phyloP scores from a whole-genome alignment of 2,113 vertebrate genomes.

The Leiothrix lutea region DNA sequence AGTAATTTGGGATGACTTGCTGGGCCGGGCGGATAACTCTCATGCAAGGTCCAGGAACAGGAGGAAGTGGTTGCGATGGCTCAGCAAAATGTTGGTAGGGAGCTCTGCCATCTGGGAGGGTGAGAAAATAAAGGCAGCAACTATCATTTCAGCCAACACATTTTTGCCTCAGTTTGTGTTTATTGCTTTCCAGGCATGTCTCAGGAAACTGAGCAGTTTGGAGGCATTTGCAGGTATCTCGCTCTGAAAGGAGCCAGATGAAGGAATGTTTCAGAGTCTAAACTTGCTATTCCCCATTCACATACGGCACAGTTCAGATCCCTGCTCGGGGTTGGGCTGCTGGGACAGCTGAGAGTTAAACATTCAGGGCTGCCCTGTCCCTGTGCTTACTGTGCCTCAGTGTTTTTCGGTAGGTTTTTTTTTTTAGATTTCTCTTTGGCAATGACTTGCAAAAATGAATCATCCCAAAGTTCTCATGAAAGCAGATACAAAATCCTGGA shows the following conservation, averaged over 20 bases:
- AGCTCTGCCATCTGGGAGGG: constrained; percentile 50
- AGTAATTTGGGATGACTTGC: constrained; percentile 58
- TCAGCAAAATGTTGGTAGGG: constrained; percentile 25
- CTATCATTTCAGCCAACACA: neutral
- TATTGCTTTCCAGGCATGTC: neutral
- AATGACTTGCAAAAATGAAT: constrained; percentile 37
- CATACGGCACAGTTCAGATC: fast-evolving
- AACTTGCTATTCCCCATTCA: neutral
- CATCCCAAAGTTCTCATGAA: constrained; percentile 34
- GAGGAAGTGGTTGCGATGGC: constrained; percentile 5
- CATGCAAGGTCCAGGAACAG: constrained; percentile 24
- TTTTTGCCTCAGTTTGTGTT: neutral
- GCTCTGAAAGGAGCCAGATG: neutral
- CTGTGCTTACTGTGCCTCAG: neutral
- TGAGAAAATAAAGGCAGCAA: constrained; percentile 38
- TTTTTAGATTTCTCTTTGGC: neutral
- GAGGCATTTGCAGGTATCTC: neutral
- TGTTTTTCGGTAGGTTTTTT: neutral
- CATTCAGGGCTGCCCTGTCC: neutral
- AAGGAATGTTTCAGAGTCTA: neutral
- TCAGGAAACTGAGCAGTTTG: neutral
- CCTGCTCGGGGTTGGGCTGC: neutral
- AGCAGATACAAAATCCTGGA: constrained; percentile 59
- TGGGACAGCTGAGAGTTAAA: constrained; percentile 5
- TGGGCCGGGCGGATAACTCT: constrained; percentile 22